A percentile compares a stretch with the other conserved stretches of the same genome.
phyloP scores from a whole-genome alignment of 2,888 invertebrate species.

The Dendrolimus houi region DNA sequence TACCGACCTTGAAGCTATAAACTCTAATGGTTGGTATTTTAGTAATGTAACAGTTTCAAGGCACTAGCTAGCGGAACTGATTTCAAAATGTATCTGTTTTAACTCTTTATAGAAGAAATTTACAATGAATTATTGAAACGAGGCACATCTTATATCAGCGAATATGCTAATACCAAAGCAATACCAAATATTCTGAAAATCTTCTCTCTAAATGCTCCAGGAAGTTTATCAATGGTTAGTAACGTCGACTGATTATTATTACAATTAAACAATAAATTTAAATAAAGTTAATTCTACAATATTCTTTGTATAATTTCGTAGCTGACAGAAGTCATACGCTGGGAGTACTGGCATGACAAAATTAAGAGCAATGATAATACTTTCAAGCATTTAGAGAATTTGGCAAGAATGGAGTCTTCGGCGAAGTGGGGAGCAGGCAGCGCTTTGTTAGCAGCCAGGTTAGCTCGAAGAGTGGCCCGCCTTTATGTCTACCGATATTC shows the following conservation, averaged over 20 bases:
- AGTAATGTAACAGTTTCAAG: not conserved
- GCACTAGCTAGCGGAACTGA: not conserved
- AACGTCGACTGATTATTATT: not conserved
- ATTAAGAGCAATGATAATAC: conserved; percentile 37
- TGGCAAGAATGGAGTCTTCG: conserved; percentile 76
- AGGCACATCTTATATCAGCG: conserved; percentile 68
- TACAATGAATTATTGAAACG: conserved; percentile 77
- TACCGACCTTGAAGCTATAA: conserved; percentile 80
- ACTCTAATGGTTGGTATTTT: conserved; percentile 61
- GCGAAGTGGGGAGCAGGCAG: conserved; percentile 71
- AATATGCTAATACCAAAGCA: conserved; percentile 74
- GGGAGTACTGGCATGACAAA: conserved; percentile 71
- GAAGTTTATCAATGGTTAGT: conserved; percentile 36
- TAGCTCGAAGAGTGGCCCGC: conserved; percentile 58
- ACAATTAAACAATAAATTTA: too few relatives aligned
- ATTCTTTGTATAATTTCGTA: conserved; percentile 13
- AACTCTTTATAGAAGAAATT: conserved; percentile 60
- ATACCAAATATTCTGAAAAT: conserved; percentile 75
- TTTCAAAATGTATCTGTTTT: not conserved
- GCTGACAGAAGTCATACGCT: conserved; percentile 67
- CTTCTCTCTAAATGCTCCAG: conserved; percentile 37
- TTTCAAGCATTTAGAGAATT: conserved; percentile 50
- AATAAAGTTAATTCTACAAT: too few relatives aligned
- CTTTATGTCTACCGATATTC: conserved; percentile 76
- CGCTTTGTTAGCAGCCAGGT: conserved; percentile 74